These are phyloP conservation scores for Eudemis profundana DNA, from an alignment of 2,888 invertebrate species.

Conservation along the genomic window DNA sequence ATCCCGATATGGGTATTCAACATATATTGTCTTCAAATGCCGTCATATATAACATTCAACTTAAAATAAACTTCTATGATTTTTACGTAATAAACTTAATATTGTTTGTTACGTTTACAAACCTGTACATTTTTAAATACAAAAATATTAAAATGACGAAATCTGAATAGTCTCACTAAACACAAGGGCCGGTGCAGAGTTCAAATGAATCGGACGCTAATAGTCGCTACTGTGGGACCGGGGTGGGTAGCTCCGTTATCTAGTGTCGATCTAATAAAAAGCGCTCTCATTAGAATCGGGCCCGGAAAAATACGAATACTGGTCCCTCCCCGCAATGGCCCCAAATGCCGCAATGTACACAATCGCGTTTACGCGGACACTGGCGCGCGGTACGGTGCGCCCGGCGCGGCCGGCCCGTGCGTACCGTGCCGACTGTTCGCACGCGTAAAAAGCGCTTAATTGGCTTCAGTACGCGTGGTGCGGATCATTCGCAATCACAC, in stretches of 20 bases:
- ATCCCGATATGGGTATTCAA: no score
- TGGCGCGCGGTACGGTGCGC: slow-evolving; percentile 42
- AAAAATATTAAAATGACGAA: no score
- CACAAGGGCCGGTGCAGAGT: neutral
- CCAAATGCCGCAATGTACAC: slow-evolving; percentile 45
- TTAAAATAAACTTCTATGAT: no score
- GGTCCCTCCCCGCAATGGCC: slow-evolving; percentile 41
- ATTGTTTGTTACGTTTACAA: no score
- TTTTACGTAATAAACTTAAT: no score
- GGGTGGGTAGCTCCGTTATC: slow-evolving; percentile 1
- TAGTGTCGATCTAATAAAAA: slow-evolving; percentile 30
- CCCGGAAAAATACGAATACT: slow-evolving; percentile 36
- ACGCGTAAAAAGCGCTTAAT: slow-evolving; percentile 82
- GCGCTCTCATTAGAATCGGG: slow-evolving; percentile 3
- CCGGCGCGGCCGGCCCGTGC: slow-evolving; percentile 46
- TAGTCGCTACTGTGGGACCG: neutral
- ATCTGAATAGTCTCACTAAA: no score
- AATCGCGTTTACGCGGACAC: slow-evolving; percentile 47
- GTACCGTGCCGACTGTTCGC: slow-evolving; percentile 60
- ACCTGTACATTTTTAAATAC: no score
- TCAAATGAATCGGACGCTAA: neutral
- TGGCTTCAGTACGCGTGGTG: slow-evolving; percentile 66
- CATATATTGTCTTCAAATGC: no score
- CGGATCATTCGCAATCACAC: slow-evolving; percentile 77
- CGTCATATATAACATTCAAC: no score